Base-by-base conservation (phyloP, 1,140 invertebrate genomes). In the Drosophila busckii region DNA sequence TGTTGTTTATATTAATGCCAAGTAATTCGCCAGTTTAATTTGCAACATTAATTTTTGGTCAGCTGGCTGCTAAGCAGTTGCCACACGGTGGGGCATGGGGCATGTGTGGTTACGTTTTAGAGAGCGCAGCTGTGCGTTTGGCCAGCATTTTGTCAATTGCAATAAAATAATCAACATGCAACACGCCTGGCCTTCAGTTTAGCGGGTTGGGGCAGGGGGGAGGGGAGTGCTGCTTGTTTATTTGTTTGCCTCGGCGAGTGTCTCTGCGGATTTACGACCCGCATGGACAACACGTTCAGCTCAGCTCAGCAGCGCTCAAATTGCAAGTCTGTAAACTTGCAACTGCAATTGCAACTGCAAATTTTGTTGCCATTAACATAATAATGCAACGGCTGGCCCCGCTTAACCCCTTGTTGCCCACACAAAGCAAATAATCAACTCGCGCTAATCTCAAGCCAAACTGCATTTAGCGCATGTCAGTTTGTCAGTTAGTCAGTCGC, bases 141-240 rank as follows among this genome's bases (percentile, higher is more conserved):
- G 35, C 35, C 61, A 20, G 58, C 67, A 67, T 70, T 70, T 68
- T 70, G 68, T 68, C 65, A 70, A 70, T 70, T 68, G 68, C 60
- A 70, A 70, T 68, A 64, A 70, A 70, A 70, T 70, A 68, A 68
- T 68, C 64, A 68, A 59, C 64, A 53, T 67, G 60, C 64, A 63
- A 58, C 45, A 38, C n/a, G n/a, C n/a, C 16, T 44, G 23, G 48
- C 22, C 31, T 12, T 32, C 46, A 45, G 49, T 28, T 28, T 16
- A 26, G n/a, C 1, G 10, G 7, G 1, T 23, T 8, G 0, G 20
- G 7, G 32, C 10, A 15, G 5, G 31, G 7, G 1, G 4, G 8
- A 1, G 6, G 2, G 10, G 1, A 5, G 3, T 7, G 7, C 26
- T 22, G 45, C 28, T 60, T 38, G 9, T 35, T 45, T 40, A n/a